Evolutionary conservation across 2,888 invertebrate species (phyloP), one percentile per base, ranked within the genome.

Genomic region (Morinoia aosen): DNA sequence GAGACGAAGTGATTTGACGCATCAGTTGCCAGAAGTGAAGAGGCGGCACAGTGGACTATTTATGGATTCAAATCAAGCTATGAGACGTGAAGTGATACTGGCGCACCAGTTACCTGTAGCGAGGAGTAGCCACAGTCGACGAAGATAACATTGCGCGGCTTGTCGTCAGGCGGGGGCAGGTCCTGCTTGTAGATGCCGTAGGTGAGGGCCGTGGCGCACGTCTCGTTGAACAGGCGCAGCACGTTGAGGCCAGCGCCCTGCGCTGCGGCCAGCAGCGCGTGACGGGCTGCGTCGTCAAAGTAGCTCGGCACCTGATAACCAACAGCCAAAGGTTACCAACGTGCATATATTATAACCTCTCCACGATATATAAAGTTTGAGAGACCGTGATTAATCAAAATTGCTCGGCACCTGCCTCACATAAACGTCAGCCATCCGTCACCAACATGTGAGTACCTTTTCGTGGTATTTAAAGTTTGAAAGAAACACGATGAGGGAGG

Each of bases 171-270:
- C 25, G 98, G 98, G 25, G 99, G 99, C 97, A 99, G 98, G 97
- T 99, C 99, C 97, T 99, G 99, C 97, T 99, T 99, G 97, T 99
- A 99, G 97, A 99, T 99, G 96, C 99, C 99, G 97, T 99, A 99
- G 94, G 99, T 98, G 95, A 99, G 97, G 58, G 99, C 99, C 91
- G 99, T 99, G 19, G 99, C 99, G 11, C 99, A 99, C 57, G 99
- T 99, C 97, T 99, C 99, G 97, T 99, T 99, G 98, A 99, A 98
- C 95, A 99, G 98, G 96, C 99, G 98, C 95, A 99, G 97, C 90
- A 99, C 99, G 97, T 99, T 99, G 91, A 99, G 98, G 97, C 98
- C 99, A 97, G 99, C 98, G 97, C 99, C 99, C 96, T 98, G 98
- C 95, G 99, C 99, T 76, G 99, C 98, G 97, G 99, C 99, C 90